phyloP scores from a whole-genome alignment of 2,113 vertebrate species.

The Poeciliopsis occidentalis region DNA sequence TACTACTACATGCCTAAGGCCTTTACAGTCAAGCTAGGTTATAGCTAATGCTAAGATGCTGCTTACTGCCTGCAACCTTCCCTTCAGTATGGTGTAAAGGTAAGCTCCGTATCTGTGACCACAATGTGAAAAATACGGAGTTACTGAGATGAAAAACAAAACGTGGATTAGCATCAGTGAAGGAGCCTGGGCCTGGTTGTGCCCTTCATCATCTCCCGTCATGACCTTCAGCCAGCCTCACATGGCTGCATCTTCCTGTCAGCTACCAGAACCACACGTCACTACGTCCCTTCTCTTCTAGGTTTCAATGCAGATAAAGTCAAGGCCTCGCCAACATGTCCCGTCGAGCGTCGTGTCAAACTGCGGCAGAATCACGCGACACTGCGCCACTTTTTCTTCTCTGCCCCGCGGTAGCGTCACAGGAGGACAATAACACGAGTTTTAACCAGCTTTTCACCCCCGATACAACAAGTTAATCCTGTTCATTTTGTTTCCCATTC shows the following conservation, averaged over 20 bases:
- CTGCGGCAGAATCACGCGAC: slow-evolving; percentile 64
- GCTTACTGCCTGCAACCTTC: slow-evolving; percentile 8
- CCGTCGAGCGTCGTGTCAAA: slow-evolving; percentile 40
- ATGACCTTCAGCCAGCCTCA: slow-evolving; percentile 63
- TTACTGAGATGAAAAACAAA: background rate
- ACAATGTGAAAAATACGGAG: background rate
- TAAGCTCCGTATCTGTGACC: background rate
- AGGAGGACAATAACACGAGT: too few relatives aligned
- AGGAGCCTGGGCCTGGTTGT: slow-evolving; percentile 31
- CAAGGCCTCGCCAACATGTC: slow-evolving; percentile 52
- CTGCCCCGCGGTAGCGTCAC: slow-evolving; percentile 22
- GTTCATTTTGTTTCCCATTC: background rate
- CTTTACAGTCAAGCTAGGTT: background rate
- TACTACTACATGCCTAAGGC: too few relatives aligned
- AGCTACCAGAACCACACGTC: too few relatives aligned
- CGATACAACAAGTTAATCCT: background rate
- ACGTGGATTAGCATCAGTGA: slow-evolving; percentile 8
- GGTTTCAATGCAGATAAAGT: background rate
- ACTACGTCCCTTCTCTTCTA: background rate
- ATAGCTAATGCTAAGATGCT: slow-evolving; percentile 4
- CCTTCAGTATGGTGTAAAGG: background rate
- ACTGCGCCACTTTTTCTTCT: background rate
- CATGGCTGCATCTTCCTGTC: slow-evolving; percentile 14
- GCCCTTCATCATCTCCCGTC: slow-evolving; percentile 54
- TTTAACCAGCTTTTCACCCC: too few relatives aligned